Percentiles rank a stretch among this genome's conserved stretches.
phyloP scores from a whole-genome alignment of 2,797 vertebrate species.

The Danio tinwini region DNA sequence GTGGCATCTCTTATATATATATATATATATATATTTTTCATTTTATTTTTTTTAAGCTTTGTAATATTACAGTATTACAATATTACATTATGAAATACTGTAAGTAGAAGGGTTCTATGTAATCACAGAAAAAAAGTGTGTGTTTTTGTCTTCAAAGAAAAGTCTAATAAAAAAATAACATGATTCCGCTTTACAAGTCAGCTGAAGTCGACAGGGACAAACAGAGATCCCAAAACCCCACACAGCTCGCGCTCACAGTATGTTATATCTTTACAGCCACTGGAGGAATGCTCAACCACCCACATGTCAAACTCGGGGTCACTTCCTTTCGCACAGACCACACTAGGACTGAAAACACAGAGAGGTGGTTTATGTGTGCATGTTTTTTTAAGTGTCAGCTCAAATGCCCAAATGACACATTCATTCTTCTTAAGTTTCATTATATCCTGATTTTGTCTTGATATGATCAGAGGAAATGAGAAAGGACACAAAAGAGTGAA shows the following conservation, averaged over 20 bases:
- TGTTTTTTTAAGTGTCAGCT: not conserved
- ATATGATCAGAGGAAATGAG: slow-evolving; percentile 31
- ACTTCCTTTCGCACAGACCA: slow-evolving; percentile 16
- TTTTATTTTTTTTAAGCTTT: no score
- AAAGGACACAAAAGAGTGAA: slow-evolving; percentile 43
- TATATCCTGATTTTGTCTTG: slow-evolving; percentile 5
- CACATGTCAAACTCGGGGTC: slow-evolving; percentile 20
- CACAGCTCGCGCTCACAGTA: slow-evolving; percentile 1
- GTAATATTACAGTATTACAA: no score
- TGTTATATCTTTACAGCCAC: slow-evolving; percentile 12
- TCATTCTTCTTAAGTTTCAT: not conserved
- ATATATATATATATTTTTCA: no score
- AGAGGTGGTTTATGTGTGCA: not conserved
- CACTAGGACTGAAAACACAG: not conserved
- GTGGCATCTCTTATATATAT: no score
- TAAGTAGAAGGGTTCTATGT: not conserved
- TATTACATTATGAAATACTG: no score
- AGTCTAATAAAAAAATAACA: not conserved
- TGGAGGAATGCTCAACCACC: slow-evolving; percentile 23
- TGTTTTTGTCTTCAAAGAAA: not conserved
- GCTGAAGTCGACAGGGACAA: slow-evolving; percentile 9
- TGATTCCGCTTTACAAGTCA: not conserved
- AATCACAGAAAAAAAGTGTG: no score
- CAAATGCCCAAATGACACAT: not conserved
- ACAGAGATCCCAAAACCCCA: slow-evolving; percentile 33